Percentiles rank a stretch among this genome's conserved stretches.
These are phyloP conservation scores for Nemotelus pantherinus DNA, from an alignment of 2,888 invertebrate species.

Conservation along the genomic window DNA sequence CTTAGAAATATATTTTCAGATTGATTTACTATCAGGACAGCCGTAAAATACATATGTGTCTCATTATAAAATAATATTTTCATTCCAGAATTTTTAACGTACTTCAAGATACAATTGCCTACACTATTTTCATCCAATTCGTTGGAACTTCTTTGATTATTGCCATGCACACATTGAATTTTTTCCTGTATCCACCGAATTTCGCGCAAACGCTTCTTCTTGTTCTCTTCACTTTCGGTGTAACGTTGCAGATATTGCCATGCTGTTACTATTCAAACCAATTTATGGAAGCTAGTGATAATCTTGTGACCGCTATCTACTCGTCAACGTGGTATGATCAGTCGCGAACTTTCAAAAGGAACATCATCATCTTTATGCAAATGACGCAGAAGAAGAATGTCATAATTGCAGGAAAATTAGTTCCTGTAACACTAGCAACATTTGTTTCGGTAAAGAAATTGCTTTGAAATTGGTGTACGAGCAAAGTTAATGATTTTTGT, in stretches of 20 bases:
- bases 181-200: constrained; percentile 48
- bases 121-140: constrained; percentile 53
- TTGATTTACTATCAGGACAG: neutral
- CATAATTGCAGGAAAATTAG: constrained; percentile 54
- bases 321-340: constrained; percentile 55
- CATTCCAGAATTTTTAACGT: constrained; percentile 52
- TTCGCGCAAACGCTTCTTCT: constrained; percentile 46
- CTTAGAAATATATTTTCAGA: neutral
- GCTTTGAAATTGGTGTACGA: neutral
- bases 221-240: constrained; percentile 47
- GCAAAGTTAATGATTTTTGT: neutral
- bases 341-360: constrained; percentile 52
- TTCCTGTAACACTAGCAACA: constrained; percentile 54
- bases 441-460: constrained; percentile 52
- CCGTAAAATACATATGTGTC: too few relatives aligned
- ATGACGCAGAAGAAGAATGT: constrained; percentile 53
- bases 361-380: constrained; percentile 56
- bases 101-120: constrained; percentile 52
- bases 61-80: too few relatives aligned
- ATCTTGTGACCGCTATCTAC: constrained; percentile 54
- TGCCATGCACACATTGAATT: constrained; percentile 52
- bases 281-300: constrained; percentile 51
- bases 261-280: constrained; percentile 54
- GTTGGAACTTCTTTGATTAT: constrained; percentile 51
- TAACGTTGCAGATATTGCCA: constrained; percentile 53